Evolutionary conservation across 2,888 invertebrate species (phyloP).

Genomic region (Caenorhabditis imperialis): DNA sequence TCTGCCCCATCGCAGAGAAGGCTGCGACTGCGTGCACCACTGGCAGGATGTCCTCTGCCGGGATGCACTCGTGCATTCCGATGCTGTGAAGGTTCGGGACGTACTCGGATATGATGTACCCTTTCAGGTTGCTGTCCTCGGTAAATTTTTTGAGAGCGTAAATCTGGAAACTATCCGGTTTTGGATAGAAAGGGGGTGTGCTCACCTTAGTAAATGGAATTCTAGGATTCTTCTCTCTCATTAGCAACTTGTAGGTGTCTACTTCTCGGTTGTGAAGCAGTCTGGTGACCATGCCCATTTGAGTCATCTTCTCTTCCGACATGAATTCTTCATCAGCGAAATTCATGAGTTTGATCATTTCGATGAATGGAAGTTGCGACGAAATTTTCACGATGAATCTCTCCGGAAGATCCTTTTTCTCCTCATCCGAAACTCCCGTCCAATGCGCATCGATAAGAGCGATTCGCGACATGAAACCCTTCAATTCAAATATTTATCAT

Average conservation of each 20-base stretch:
- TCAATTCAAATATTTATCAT: neutral
- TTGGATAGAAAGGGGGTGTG: neutral
- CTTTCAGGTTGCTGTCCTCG: constrained; percentile 40
- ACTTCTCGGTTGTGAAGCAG: constrained; percentile 49
- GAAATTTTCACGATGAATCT: constrained; percentile 48
- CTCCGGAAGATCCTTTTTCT: constrained; percentile 24
- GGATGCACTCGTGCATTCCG: constrained; percentile 25
- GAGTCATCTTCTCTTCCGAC: constrained; percentile 16
- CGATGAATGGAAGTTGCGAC: constrained; percentile 38
- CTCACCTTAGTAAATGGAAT: constrained; percentile 43
- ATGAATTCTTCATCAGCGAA: constrained; percentile 5
- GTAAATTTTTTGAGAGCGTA: constrained; percentile 24
- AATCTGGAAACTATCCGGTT: constrained; percentile 11
- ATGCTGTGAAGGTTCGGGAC: constrained; percentile 19
- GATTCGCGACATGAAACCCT: constrained; percentile 57
- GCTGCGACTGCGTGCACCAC: constrained; percentile 23
- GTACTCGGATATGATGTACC: constrained; percentile 44
- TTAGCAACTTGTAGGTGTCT: constrained; percentile 26
- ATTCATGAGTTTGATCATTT: constrained; percentile 33
- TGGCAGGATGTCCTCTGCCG: constrained; percentile 33
- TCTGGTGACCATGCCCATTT: constrained; percentile 19
- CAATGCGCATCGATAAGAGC: constrained; percentile 46
- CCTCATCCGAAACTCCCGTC: constrained; percentile 17
- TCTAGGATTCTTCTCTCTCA: constrained; percentile 16
- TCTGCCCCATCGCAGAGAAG: constrained; percentile 42